These are phyloP conservation scores for Chanos chanos DNA, from an alignment of 2,797 vertebrate genomes.

Conservation along the genomic window DNA sequence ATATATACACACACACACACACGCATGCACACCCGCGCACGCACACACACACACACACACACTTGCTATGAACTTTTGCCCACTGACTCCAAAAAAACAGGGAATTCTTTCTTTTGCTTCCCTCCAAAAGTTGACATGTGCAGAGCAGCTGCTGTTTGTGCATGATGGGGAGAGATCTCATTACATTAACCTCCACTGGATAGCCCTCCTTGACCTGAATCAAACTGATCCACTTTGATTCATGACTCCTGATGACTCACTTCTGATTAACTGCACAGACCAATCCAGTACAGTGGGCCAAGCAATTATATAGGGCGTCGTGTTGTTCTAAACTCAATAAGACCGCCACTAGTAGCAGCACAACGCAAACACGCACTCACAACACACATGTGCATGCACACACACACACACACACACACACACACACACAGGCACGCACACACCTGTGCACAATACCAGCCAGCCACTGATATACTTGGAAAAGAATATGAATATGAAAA, in stretches of 20 bases:
- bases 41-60: slow-evolving; percentile 16
- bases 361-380: too few relatives aligned
- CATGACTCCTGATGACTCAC: slow-evolving; percentile 27
- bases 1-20: too few relatives aligned
- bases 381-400: too few relatives aligned
- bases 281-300: background rate
- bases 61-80: slow-evolving; percentile 22
- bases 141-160: slow-evolving; percentile 60
- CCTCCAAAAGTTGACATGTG: slow-evolving; percentile 68
- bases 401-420: too few relatives aligned
- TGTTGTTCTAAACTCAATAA: too few relatives aligned
- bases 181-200: slow-evolving; percentile 40
- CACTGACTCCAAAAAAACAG: slow-evolving; percentile 49
- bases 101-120: slow-evolving; percentile 71
- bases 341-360: too few relatives aligned
- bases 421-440: too few relatives aligned
- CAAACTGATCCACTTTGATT: slow-evolving; percentile 37
- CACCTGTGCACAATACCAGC: too few relatives aligned
- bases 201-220: slow-evolving; percentile 38
- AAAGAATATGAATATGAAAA: too few relatives aligned
- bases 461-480: too few relatives aligned
- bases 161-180: slow-evolving; percentile 28
- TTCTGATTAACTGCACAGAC: slow-evolving; percentile 26
- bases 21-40: slow-evolving; percentile 30
- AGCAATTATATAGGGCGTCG: slow-evolving; percentile 12